Evolutionary conservation across 37 sponge, comb jelly and placozoan species (phyloP).

Genomic region (Amphimedon queenslandica): DNA sequence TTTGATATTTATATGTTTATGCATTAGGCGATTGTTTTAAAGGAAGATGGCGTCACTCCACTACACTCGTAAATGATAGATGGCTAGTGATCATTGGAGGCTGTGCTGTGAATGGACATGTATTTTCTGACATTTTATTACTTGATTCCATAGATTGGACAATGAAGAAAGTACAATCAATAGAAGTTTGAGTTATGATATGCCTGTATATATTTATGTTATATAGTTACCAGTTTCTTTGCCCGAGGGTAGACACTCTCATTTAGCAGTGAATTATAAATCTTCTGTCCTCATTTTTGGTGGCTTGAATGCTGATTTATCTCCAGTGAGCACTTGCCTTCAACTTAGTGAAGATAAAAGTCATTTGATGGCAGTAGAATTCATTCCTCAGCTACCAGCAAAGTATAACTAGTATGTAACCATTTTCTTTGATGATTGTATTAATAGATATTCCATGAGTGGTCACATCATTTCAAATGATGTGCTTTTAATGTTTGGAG

Average conservation of each 20-base stretch:
- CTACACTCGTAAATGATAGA: slow-evolving; percentile 6
- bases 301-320: neutral
- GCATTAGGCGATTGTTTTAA: neutral
- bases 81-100: slow-evolving; percentile 14
- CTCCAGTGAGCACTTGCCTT: neutral
- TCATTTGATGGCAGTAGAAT: too few relatives aligned
- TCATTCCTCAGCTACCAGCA: neutral
- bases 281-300: neutral
- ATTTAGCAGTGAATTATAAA: neutral
- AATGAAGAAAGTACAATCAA: neutral
- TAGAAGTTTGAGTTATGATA: neutral
- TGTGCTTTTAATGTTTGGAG: neutral
- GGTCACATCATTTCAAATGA: neutral
- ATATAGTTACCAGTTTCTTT: slow-evolving; percentile 5
- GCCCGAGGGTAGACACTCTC: slow-evolving; percentile 11
- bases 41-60: slow-evolving; percentile 31
- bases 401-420: neutral
- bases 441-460: slow-evolving; percentile 1
- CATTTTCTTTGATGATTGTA: neutral
- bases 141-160: neutral
- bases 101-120: slow-evolving; percentile 1
- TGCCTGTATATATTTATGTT: neutral
- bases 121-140: slow-evolving; percentile 5
- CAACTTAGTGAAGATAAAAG: neutral
- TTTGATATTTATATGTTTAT: neutral